Conservation (phyloP, 2,113 vertebrate species). For the Empidonax alnorum region DNA sequence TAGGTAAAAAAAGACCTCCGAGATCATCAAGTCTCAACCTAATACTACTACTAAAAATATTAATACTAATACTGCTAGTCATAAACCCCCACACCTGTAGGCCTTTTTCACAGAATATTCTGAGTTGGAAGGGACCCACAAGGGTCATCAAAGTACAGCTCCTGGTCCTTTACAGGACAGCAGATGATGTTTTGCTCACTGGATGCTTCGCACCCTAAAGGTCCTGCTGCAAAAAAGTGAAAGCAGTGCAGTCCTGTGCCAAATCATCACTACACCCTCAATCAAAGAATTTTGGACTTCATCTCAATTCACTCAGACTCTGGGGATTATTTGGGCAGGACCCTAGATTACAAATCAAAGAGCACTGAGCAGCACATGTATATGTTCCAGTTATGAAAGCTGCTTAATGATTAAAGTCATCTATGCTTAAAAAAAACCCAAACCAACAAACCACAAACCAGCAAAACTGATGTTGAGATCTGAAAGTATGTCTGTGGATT, state of each 20-base stretch:
- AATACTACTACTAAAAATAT: background rate
- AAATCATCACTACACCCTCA: background rate
- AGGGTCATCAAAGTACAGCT: background rate
- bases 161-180: background rate
- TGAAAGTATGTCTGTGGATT: slow-evolving; percentile 50
- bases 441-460: background rate
- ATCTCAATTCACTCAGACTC: background rate
- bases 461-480: background rate
- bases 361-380: background rate
- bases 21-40: background rate
- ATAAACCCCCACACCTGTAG: background rate
- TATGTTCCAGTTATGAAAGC: slow-evolving; percentile 46
- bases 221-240: background rate
- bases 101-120: background rate
- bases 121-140: background rate
- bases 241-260: background rate
- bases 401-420: slow-evolving; percentile 57
- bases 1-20: background rate
- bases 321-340: slow-evolving; percentile 39
- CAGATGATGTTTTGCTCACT: background rate
- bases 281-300: slow-evolving; percentile 25
- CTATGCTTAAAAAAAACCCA: background rate
- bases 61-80: background rate
- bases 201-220: background rate
- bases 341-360: slow-evolving; percentile 43